A percentile compares a stretch with the other conserved stretches of the same genome.
Conservation (phyloP, 2,113 vertebrate species). For the Trochalopteron elliotii region DNA sequence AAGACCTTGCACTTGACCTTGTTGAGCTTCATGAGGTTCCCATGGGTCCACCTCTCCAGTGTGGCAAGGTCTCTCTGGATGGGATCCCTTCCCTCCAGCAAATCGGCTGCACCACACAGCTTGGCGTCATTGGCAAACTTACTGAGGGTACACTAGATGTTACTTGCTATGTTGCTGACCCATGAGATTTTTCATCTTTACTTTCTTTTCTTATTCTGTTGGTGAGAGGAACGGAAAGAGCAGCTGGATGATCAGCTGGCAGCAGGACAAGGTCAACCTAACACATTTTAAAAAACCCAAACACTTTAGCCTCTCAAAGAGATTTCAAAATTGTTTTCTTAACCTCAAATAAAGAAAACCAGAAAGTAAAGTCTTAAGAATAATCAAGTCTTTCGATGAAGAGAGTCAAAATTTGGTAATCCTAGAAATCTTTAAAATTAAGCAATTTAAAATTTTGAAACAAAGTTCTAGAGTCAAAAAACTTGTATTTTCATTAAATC, state of each 20-base stretch:
- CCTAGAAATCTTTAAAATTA: neutral
- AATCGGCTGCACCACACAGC: neutral
- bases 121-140: no score
- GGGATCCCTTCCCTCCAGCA: neutral
- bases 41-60: neutral
- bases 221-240: neutral
- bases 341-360: neutral
- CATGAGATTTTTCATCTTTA: neutral
- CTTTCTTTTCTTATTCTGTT: neutral
- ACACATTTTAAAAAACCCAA: fast-evolving
- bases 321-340: neutral
- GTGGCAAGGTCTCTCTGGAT: neutral
- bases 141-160: neutral
- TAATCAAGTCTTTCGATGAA: neutral
- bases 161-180: neutral
- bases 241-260: neutral
- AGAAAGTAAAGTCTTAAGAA: neutral
- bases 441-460: neutral
- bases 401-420: neutral
- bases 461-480: neutral
- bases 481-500: neutral
- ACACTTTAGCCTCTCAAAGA: neutral
- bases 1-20: neutral
- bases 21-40: neutral
- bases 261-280: neutral